These are phyloP conservation scores for Mesitornis unicolor DNA, from an alignment of 2,113 vertebrate species.

Conservation along the genomic window DNA sequence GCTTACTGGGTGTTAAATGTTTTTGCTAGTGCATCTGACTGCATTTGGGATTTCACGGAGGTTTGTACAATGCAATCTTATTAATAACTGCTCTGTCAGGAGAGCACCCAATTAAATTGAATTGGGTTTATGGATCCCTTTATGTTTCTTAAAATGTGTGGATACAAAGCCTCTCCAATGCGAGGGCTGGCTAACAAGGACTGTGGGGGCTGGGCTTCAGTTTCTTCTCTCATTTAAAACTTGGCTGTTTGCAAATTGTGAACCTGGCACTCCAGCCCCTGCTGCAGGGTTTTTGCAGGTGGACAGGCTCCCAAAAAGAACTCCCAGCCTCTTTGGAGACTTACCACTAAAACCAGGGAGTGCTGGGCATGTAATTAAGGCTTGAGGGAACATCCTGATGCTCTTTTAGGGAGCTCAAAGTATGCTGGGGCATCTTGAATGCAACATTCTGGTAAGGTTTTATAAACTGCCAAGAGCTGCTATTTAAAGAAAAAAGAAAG, in stretches of 20 bases:
- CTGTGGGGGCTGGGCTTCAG: background rate
- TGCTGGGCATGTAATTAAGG: conserved; percentile 59
- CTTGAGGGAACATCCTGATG: conserved; percentile 25
- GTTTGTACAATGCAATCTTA: conserved; percentile 73
- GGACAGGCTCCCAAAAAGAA: background rate
- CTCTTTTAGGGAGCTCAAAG: background rate
- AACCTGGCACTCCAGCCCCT: background rate
- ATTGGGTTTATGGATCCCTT: conserved; percentile 76
- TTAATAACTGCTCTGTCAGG: conserved; percentile 79
- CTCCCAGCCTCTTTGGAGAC: conserved; percentile 6
- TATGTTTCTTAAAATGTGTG: conserved; percentile 65
- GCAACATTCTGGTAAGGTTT: background rate
- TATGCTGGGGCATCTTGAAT: background rate
- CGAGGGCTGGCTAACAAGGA: conserved; percentile 64
- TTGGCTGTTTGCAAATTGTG: conserved; percentile 35
- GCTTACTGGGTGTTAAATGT: conserved; percentile 61
- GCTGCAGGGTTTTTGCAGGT: background rate
- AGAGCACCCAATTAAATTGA: conserved; percentile 81
- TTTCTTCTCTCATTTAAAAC: background rate
- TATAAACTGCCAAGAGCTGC: background rate
- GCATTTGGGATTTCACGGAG: conserved; percentile 66
- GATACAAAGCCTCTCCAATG: conserved; percentile 56
- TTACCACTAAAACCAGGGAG: background rate
- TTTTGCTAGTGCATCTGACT: conserved; percentile 37
- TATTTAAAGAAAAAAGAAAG: background rate